These are phyloP conservation scores for Plagodis pulveraria DNA, from an alignment of 2,888 invertebrate genomes.

Conservation along the genomic window DNA sequence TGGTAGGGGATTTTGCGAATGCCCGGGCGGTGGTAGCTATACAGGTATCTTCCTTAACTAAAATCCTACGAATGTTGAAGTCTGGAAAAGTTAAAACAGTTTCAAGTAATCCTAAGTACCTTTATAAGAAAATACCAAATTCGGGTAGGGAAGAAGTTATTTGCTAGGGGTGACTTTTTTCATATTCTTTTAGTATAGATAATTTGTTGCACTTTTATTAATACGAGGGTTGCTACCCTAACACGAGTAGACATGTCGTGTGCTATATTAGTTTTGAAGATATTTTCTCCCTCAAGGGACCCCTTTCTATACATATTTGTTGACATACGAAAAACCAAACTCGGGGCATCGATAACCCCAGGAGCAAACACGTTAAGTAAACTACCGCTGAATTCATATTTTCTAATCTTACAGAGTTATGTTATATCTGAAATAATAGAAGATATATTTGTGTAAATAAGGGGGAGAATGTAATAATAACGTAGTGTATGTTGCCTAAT, in stretches of 20 bases:
- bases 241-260: conserved; percentile 12
- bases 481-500: too few species aligned
- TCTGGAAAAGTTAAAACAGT: too few species aligned
- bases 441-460: conserved; percentile 47
- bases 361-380: conserved; percentile 47
- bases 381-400: conserved; percentile 60
- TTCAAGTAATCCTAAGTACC: too few species aligned
- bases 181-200: not conserved
- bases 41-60: too few species aligned
- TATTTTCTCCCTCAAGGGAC: conserved; percentile 26
- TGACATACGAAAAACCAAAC: conserved; percentile 35
- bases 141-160: too few species aligned
- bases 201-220: conserved; percentile 27
- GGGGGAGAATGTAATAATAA: conserved; percentile 28
- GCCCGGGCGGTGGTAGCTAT: too few species aligned
- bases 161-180: not conserved
- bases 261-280: conserved; percentile 25
- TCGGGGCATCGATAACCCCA: conserved; percentile 29
- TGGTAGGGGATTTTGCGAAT: too few species aligned
- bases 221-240: conserved; percentile 18
- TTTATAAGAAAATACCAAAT: too few species aligned
- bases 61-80: too few species aligned
- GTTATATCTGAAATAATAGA: conserved; percentile 50
- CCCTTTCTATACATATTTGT: conserved; percentile 32
- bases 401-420: conserved; percentile 44